Base-by-base conservation (phyloP, 2,113 vertebrate genomes). In the Picathartes gymnocephalus region DNA sequence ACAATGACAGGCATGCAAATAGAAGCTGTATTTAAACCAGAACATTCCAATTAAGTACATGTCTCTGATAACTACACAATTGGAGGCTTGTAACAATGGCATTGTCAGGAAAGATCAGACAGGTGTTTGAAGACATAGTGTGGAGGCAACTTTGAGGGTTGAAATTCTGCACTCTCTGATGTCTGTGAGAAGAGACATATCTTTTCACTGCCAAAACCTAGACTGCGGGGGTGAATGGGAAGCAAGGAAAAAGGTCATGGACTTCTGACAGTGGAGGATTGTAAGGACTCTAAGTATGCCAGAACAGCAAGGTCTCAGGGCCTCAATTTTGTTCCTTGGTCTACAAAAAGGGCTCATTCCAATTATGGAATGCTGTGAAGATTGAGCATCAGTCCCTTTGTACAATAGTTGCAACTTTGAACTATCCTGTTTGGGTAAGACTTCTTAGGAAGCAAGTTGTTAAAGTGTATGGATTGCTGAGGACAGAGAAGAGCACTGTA, bases 1-100 rank as follows among this genome's bases (percentile, higher is more conserved):
- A 70, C 30, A 92, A 92, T 22, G 58, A n/a, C 79, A 81, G 50
- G 57, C 54, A 73, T 21, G 28, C 28, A 83, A 76, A 56, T 35
- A 92, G 71, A 88, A 85, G 51, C 47, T 96, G 68, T 47, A 70
- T 90, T 92, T 90, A 90, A 95, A 92, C 48, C 64, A 92, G 48
- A 69, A 53, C 1, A 20, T 84, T 81, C 69, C 48, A 60, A 88
- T 83, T 93, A 94, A 92, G 70, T 74, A 48, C 20, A 9, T 10
- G 11, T 15, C 71, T 90, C 71, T 90, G 58, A 39, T 77, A 77
- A 86, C 72, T 78, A n/a, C 47, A 68, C 45, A 57, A 35, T n/a
- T 86, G 69, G 44, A 78, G 60, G 21, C 40, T 82, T 86, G 47
- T 54, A 66, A 69, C 51, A 83, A 35, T 1, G 2, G 27, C 42